phyloP scores from a whole-genome alignment of 2,797 vertebrate genomes.

The Brachyrhaphis roseni region DNA sequence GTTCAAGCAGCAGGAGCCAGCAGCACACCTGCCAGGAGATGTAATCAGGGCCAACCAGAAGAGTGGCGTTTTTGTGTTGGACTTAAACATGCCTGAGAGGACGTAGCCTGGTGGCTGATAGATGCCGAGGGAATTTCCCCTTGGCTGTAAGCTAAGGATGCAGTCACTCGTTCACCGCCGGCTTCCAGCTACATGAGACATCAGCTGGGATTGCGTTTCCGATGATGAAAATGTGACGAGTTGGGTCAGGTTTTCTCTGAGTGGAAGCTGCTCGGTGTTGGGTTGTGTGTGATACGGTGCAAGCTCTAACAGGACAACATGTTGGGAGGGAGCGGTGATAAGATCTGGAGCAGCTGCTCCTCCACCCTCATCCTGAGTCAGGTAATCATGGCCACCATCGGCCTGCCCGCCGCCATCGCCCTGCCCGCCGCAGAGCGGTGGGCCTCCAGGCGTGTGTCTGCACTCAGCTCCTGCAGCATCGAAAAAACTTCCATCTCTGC shows the following conservation, averaged over 20 bases:
- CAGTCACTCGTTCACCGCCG: background rate
- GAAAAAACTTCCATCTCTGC: background rate
- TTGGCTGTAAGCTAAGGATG: background rate
- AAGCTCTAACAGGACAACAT: conserved; percentile 29
- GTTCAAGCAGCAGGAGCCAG: conserved; percentile 26
- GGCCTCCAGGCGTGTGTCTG: conserved; percentile 13
- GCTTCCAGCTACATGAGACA: background rate
- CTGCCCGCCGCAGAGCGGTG: background rate
- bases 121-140: background rate
- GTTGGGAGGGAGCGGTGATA: conserved; percentile 31
- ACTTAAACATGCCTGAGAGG: conserved; percentile 3
- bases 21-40: conserved; percentile 45
- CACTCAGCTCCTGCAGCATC: background rate
- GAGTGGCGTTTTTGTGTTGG: conserved; percentile 6
- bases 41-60: conserved; percentile 39
- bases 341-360: conserved; percentile 6
- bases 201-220: background rate
- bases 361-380: conserved; percentile 34
- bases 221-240: background rate
- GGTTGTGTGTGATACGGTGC: background rate
- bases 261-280: background rate
- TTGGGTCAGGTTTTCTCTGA: background rate
- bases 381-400: conserved; percentile 55
- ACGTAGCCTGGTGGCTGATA: conserved; percentile 7
- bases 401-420: conserved; percentile 29